Evolutionary conservation across 1,140 invertebrate genomes (phyloP).

Genomic region (Papilio polytes): DNA sequence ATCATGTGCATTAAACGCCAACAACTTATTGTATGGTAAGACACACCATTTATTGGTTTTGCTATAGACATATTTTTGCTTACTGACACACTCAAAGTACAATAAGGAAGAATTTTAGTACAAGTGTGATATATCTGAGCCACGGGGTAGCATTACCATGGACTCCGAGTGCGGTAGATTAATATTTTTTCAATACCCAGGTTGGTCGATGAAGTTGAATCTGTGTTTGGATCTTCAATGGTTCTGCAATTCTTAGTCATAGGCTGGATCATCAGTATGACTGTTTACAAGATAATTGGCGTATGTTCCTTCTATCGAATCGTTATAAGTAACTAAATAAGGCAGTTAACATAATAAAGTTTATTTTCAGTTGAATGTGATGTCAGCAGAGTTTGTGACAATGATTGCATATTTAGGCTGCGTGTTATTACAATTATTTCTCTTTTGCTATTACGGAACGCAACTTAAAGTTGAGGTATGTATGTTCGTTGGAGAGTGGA

Average conservation of each 20-base stretch:
- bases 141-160: no score
- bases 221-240: neutral
- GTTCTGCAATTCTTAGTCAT: neutral
- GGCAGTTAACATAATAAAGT: neutral
- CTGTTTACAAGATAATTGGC: neutral
- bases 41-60: no score
- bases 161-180: no score
- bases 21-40: no score
- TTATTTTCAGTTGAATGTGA: neutral
- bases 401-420: neutral
- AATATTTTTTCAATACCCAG: neutral
- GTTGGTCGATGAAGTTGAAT: neutral
- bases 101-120: no score
- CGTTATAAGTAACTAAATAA: neutral
- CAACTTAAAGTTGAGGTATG: slow-evolving; percentile 2
- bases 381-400: neutral
- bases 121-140: no score
- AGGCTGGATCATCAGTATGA: neutral
- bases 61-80: no score
- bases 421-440: neutral
- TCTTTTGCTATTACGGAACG: neutral
- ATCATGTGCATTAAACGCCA: no score
- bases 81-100: no score
- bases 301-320: neutral
- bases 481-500: neutral